Evolutionary conservation across 2,888 invertebrate genomes (phyloP), one percentile per base, ranked within the genome.

Genomic region (Netelia fuscicornis): DNA sequence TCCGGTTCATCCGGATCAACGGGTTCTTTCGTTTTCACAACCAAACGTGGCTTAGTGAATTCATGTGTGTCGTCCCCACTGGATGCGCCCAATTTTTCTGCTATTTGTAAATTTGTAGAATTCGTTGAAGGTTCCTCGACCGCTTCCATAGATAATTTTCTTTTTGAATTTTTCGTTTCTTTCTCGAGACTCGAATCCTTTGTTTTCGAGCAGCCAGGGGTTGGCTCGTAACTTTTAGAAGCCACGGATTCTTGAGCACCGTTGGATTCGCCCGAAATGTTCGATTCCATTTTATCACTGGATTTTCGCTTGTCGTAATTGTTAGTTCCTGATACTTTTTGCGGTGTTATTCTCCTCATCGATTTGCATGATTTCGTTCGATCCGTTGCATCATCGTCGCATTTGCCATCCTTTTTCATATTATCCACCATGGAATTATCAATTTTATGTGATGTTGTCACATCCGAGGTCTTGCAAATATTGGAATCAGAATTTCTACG

Each of bases 1-100:
- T 92, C 89, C 37, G 91, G 88, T 17, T 74, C 68, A 2, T 67
- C 37, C 6, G 86, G 81, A 2, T 85, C 86, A 17, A 90, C 86
- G 10, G 83, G 85, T 78, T 87, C 85, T 76, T 81, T 90, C 13
- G 89, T 81, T 77, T 88, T 90, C 0, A 90, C 77, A 10, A 91
- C 30, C 71, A 92, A 89, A 25, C 86, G 72, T n/a, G 91, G 91
- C 52, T 88, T 89, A 13, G 83, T 52, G 9, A 56, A 23, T 11
- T 8, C 9, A 20, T 54, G 37, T 0, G 10, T 6, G 2, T 60
- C 25, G 11, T 68, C 65, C 5, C 37, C 37, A 17, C 60, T 48
- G 10, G 67, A 48, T 62, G 48, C 1, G 1, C 13, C 48, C 13
- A 48, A 48, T 48, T 48, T 67, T 58, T 10, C 67, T 60, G n/a